Evolutionary conservation across 2,888 invertebrate genomes (phyloP).

Genomic region (Heliothis peltigera): DNA sequence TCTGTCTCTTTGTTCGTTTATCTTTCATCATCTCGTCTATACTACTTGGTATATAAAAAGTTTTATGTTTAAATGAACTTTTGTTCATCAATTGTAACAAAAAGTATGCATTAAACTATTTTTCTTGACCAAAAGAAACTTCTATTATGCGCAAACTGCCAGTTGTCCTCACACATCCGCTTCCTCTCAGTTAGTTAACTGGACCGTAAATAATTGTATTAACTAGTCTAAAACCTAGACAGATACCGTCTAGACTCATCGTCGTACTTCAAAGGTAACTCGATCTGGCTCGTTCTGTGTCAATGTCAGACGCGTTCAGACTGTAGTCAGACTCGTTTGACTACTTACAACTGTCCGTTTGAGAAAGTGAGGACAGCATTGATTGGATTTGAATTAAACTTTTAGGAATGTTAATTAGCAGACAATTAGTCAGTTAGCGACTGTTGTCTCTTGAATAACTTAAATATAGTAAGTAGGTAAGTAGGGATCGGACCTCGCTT

Average conservation of each 20-base stretch:
- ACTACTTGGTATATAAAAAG: not conserved
- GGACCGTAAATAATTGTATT: conserved; percentile 13
- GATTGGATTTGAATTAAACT: conserved; percentile 19
- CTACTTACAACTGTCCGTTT: conserved; percentile 1
- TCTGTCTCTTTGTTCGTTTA: not conserved
- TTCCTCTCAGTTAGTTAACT: conserved; percentile 6
- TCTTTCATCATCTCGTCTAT: not conserved
- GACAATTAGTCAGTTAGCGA: conserved; percentile 3
- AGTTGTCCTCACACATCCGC: not conserved
- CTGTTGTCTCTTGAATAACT: not conserved
- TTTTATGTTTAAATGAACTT: not conserved
- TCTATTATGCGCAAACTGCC: not conserved
- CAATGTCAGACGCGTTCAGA: conserved; percentile 29
- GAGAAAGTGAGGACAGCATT: conserved; percentile 26
- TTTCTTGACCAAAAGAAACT: not conserved
- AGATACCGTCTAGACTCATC: conserved; percentile 34
- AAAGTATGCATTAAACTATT: not conserved
- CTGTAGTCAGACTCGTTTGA: conserved; percentile 10
- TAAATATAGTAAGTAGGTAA: too few species aligned
- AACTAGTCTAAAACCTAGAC: conserved; percentile 7
- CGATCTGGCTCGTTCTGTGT: conserved; percentile 31
- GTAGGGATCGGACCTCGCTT: not conserved
- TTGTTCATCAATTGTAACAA: not conserved
- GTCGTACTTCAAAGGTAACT: conserved; percentile 27
- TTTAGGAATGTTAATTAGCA: conserved; percentile 5